Conservation (phyloP, 2,113 vertebrate species). For the Oreotrochilus melanogaster region DNA sequence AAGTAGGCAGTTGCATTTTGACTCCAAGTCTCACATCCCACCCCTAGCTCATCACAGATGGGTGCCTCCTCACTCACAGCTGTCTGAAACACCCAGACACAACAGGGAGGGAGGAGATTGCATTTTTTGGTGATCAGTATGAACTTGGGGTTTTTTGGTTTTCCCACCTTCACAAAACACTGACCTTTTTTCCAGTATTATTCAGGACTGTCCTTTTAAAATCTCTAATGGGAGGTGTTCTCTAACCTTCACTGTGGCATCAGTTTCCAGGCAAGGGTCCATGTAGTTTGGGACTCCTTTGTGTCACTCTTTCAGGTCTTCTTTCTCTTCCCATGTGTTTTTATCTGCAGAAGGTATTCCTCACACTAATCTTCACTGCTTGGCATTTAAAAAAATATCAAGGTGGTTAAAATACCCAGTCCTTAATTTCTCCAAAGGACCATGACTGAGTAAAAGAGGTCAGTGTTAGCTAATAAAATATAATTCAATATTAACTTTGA, state of each 20-base stretch:
- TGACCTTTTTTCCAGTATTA: neutral
- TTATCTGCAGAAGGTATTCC: neutral
- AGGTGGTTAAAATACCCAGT: neutral
- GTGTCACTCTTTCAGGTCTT: neutral
- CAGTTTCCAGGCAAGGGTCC: neutral
- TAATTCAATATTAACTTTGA: neutral
- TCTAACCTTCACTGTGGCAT: neutral
- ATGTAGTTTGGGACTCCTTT: neutral
- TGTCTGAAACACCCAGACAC: constrained; percentile 15
- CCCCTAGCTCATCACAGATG: constrained; percentile 46
- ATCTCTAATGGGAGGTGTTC: neutral
- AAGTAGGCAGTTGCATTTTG: constrained; percentile 27
- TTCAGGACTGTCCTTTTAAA: neutral
- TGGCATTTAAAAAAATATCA: neutral
- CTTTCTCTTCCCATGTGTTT: neutral
- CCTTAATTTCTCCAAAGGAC: neutral
- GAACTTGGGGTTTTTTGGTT: neutral
- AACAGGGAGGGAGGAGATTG: neutral
- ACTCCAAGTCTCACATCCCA: constrained; percentile 30
- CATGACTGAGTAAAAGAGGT: neutral
- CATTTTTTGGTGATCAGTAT: neutral
- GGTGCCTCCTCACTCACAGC: neutral
- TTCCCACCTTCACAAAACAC: neutral
- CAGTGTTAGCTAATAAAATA: neutral
- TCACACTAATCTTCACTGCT: neutral